phyloP scores from a whole-genome alignment of 2,888 invertebrate species.

The Smittia aterrima region DNA sequence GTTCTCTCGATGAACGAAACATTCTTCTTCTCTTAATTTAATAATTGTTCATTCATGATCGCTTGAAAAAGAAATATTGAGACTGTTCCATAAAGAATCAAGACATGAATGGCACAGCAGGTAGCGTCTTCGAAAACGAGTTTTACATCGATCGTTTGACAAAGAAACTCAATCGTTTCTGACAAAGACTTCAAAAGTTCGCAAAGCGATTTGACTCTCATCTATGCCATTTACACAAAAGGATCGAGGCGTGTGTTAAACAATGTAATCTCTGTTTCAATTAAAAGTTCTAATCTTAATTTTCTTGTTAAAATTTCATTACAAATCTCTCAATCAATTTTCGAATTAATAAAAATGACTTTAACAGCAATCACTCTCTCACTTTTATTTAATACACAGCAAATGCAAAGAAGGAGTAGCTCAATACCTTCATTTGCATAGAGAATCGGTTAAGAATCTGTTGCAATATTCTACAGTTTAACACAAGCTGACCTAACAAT shows the following conservation, averaged over 20 bases:
- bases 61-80: too few species aligned
- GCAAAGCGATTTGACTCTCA: too few species aligned
- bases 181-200: too few species aligned
- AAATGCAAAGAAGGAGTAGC: too few species aligned
- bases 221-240: neutral
- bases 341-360: conserved; percentile 40
- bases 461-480: conserved; percentile 26
- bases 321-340: conserved; percentile 40
- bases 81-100: conserved; percentile 14
- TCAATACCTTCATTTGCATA: conserved; percentile 41
- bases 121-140: neutral
- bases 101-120: conserved; percentile 28
- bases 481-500: conserved; percentile 13
- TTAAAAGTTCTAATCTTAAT: conserved; percentile 1
- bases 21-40: conserved; percentile 18
- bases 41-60: too few species aligned
- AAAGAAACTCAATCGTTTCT: neutral
- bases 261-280: neutral
- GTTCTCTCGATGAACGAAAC: neutral
- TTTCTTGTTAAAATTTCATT: too few species aligned
- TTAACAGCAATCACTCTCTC: conserved; percentile 13
- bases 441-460: conserved; percentile 38
- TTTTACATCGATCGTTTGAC: conserved; percentile 3
- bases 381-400: neutral
- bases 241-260: neutral